phyloP scores from a whole-genome alignment of 2,113 vertebrate genomes.

The Cephalopterus ornatus region DNA sequence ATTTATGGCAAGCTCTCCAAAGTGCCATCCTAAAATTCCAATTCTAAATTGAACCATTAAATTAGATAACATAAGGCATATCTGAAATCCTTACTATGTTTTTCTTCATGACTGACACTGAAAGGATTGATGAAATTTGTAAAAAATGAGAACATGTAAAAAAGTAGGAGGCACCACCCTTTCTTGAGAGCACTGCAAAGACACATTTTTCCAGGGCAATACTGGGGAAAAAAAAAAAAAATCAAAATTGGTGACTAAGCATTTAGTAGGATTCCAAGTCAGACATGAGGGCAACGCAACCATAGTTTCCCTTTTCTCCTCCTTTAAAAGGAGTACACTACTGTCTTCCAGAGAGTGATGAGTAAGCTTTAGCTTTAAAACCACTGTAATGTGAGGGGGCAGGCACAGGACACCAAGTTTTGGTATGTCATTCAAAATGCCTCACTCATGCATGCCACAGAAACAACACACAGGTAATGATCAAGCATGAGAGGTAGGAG shows the following conservation, averaged over 20 bases:
- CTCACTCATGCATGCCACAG: background rate
- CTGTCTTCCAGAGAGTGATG: background rate
- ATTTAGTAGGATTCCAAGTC: background rate
- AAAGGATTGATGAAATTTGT: background rate
- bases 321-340: background rate
- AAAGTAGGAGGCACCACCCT: background rate
- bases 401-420: background rate
- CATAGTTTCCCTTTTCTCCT: background rate
- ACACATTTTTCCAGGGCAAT: background rate
- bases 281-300: background rate
- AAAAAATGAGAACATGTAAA: background rate
- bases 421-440: background rate
- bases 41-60: background rate
- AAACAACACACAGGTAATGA: background rate
- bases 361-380: background rate
- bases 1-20: background rate
- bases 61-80: background rate
- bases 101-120: background rate
- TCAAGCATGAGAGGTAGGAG: background rate
- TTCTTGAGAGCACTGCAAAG: background rate
- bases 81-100: background rate
- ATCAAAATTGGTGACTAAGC: background rate
- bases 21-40: background rate
- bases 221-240: background rate
- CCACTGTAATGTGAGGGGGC: background rate